phyloP scores from a whole-genome alignment of 1,140 invertebrate species.

The Anastatus disparis region DNA sequence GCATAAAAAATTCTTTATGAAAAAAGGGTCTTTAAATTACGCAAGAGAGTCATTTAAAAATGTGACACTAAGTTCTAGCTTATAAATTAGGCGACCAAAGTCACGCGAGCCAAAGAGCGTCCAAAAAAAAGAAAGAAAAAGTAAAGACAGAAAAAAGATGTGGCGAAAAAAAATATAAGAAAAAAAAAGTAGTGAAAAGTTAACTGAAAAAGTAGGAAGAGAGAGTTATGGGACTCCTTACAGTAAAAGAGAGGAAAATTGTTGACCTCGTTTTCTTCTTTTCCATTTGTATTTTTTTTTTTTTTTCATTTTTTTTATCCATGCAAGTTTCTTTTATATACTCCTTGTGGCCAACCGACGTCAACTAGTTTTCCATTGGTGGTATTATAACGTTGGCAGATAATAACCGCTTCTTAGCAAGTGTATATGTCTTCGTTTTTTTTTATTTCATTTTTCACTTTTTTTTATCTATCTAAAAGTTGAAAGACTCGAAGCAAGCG shows the following conservation, averaged over 20 bases:
- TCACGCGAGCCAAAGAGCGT: too few species aligned
- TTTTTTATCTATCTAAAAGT: too few species aligned
- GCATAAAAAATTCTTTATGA: too few species aligned
- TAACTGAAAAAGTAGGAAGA: slow-evolving; percentile 10
- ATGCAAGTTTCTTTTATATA: background rate
- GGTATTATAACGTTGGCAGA: background rate
- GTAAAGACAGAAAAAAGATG: background rate
- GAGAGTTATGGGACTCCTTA: background rate
- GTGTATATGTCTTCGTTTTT: background rate
- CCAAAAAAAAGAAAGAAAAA: too few species aligned
- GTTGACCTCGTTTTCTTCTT: slow-evolving; percentile 11
- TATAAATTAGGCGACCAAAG: too few species aligned
- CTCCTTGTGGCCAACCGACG: background rate
- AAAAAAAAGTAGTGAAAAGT: too few species aligned
- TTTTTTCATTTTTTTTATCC: slow-evolving; percentile 6
- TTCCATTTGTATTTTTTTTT: background rate
- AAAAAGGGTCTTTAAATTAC: too few species aligned
- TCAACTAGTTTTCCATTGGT: slow-evolving; percentile 18
- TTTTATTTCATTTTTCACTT: too few species aligned
- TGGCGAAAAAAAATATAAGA: too few species aligned
- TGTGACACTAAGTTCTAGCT: too few species aligned
- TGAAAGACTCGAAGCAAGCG: background rate
- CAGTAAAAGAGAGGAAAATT: slow-evolving; percentile 1
- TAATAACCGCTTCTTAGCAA: background rate
- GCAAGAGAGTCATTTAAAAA: too few species aligned